Percentiles rank a stretch among this genome's conserved stretches.
These are phyloP conservation scores for Ochropacha duplaris DNA, from an alignment of 2,888 invertebrate species.

Conservation along the genomic window DNA sequence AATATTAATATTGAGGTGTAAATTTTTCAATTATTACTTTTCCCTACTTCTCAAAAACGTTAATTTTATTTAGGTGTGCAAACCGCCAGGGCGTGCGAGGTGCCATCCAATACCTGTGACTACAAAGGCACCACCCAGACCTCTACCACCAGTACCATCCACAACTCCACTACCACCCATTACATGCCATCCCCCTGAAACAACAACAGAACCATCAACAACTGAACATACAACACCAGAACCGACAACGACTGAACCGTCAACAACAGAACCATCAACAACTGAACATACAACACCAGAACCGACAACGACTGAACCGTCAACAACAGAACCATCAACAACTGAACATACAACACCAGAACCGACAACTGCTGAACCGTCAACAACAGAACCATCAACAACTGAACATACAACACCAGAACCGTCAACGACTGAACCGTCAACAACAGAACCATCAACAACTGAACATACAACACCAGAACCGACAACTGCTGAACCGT, in stretches of 20 bases:
- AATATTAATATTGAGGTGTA: too few species aligned
- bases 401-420: too few species aligned
- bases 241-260: neutral
- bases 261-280: neutral
- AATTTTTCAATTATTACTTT: too few species aligned
- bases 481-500: neutral
- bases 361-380: neutral
- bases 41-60: too few species aligned
- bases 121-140: neutral
- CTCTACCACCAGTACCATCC: neutral
- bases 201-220: neutral
- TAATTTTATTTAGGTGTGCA: neutral
- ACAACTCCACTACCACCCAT: neutral
- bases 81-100: neutral
- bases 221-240: neutral
- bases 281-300: neutral
- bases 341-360: neutral
- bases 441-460: neutral
- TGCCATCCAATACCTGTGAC: neutral
- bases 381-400: neutral
- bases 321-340: neutral
- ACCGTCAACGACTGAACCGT: too few species aligned
- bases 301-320: neutral
- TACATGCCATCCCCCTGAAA: neutral
- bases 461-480: neutral